A percentile compares a stretch with the other conserved stretches of the same genome.
Evolutionary conservation across 64 coral and sea anemone genomes (phyloP).

Genomic region (Montipora capricornis): DNA sequence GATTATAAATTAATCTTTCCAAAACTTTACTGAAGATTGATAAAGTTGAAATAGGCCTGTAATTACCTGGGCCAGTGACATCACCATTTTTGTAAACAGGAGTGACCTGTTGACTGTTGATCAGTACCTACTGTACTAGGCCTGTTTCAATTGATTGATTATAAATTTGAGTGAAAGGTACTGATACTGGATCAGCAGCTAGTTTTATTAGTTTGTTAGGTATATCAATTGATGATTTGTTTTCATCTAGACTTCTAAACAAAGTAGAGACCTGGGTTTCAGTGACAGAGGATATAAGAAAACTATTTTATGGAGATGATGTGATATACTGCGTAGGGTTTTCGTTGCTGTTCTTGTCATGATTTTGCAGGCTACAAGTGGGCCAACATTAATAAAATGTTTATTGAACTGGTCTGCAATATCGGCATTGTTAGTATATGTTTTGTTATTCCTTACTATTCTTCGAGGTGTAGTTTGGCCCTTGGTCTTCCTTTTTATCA

Average conservation of each 20-base stretch:
- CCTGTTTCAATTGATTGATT: slow-evolving; percentile 64
- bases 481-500: slow-evolving; percentile 75
- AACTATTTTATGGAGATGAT: slow-evolving; percentile 39
- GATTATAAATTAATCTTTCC: too few species aligned
- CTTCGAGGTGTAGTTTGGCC: slow-evolving; percentile 42
- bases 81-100: too few species aligned
- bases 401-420: slow-evolving; percentile 81
- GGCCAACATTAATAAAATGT: slow-evolving; percentile 71
- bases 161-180: slow-evolving; percentile 56
- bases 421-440: background rate
- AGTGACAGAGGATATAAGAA: slow-evolving; percentile 52
- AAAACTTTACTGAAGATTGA: too few species aligned
- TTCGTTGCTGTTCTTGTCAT: slow-evolving; percentile 12
- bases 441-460: slow-evolving; percentile 35
- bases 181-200: background rate
- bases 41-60: too few species aligned
- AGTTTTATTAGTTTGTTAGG: slow-evolving; percentile 63
- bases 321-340: slow-evolving; percentile 46
- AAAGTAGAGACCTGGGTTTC: slow-evolving; percentile 33
- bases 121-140: too few species aligned
- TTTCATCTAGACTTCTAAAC: slow-evolving; percentile 29
- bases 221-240: slow-evolving; percentile 54
- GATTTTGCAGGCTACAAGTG: slow-evolving; percentile 52
- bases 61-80: too few species aligned
- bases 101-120: too few species aligned